Evolutionary conservation across 2,113 vertebrate species (phyloP), one percentile per base, ranked within the genome.

Genomic region (Ondatra zibethicus): DNA sequence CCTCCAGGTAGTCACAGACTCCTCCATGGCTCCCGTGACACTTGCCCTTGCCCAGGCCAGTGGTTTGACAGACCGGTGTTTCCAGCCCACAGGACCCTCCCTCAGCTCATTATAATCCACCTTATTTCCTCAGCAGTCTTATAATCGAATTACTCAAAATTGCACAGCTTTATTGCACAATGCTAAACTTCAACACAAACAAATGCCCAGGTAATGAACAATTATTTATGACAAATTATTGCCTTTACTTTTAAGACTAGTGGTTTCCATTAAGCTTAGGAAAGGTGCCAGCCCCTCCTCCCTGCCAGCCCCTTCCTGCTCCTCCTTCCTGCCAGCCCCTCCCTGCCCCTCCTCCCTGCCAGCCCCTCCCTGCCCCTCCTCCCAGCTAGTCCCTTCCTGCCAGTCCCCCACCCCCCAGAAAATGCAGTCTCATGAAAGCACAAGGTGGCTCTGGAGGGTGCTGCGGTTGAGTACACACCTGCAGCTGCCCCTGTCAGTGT

Each of bases 201-300:
- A 97, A 98, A 98, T 94, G 97, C 89, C 94, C 21, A 96, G 97
- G 97, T 98, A 99, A 99, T 98, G 99, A 99, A 99, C 98, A 99
- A 98, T 99, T 99, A 99, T 99, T 99, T 99, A 98, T 98, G 98
- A 98, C 97, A 99, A 99, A 99, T 98, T 98, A 98, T 99, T 98
- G 98, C 98, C 97, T 98, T 97, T 97, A 98, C 99, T 94, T 98
- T 95, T 98, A 98, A 98, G 98, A 99, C 98, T 98, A 99, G 98
- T 97, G 98, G 97, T 98, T 98, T 99, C 98, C 98, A 84, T 98
- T 96, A 97, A 98, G 98, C 98, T 99, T 98, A 98, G 98, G 96
- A 95, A 98, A 90, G 96, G 96, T 87, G 88, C 95, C 97, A 98
- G 88, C 91, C 96, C 96, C 95, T 97, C 98, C 50, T 81, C 78